Evolutionary conservation across 2,797 vertebrate genomes (phyloP).

Genomic region (Percopsis omiscomaycus): DNA sequence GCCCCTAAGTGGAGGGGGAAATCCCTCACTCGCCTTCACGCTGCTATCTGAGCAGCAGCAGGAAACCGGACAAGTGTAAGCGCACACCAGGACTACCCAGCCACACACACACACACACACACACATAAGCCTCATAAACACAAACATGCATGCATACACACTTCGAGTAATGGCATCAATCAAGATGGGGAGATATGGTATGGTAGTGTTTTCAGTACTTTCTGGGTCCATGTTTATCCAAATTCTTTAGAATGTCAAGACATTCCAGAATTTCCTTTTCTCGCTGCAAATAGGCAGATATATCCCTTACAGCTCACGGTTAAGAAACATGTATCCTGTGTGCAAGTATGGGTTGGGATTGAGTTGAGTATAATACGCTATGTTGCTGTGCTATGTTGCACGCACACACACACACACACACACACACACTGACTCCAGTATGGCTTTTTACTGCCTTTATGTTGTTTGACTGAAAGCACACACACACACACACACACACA

Average conservation of each 20-base stretch:
- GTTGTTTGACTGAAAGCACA: no score
- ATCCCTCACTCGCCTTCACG: no score
- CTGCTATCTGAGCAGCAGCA: no score
- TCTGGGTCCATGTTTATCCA: slow-evolving; percentile 12
- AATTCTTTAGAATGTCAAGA: no score
- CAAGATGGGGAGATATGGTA: no score
- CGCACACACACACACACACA: not conserved
- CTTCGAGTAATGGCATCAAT: not conserved
- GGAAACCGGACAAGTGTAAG: no score
- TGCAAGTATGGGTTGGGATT: no score
- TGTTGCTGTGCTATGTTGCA: not conserved
- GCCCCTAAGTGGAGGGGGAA: no score
- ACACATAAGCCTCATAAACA: not conserved
- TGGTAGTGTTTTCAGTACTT: no score
- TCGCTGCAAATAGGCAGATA: not conserved
- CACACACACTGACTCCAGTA: slow-evolving; percentile 7
- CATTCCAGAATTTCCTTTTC: slow-evolving; percentile 6
- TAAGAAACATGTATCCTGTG: no score
- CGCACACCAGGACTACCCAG: not conserved
- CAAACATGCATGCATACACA: not conserved
- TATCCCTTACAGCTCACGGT: slow-evolving; percentile 3
- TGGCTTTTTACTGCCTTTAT: no score
- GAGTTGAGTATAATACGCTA: no score
- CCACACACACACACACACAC: not conserved
- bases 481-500: not conserved